Evolutionary conservation across 2,888 invertebrate genomes (phyloP).

Genomic region (Cheilosia pagana): DNA sequence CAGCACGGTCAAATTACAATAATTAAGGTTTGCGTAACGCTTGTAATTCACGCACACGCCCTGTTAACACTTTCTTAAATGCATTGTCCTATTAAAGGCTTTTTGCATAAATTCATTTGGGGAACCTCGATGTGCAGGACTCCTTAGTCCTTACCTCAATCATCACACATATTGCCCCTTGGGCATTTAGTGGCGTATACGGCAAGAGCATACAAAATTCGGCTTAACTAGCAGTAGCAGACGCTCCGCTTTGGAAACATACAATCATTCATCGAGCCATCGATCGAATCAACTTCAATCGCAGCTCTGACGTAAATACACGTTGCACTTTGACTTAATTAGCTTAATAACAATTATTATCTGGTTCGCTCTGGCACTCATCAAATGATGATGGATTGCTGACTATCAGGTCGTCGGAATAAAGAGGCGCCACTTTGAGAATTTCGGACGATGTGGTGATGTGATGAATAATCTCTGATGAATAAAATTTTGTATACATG

Average conservation of each 20-base stretch:
- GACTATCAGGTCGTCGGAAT: conserved; percentile 64
- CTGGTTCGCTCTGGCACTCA: conserved; percentile 76
- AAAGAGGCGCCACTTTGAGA: conserved; percentile 66
- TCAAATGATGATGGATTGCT: conserved; percentile 75
- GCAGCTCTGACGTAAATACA: conserved; percentile 80
- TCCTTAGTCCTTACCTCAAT: conserved; percentile 65
- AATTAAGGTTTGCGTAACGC: conserved; percentile 82
- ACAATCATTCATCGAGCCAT: conserved; percentile 67
- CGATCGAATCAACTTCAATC: conserved; percentile 74
- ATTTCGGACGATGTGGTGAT: conserved; percentile 46
- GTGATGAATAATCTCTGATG: conserved; percentile 37
- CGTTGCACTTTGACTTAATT: conserved; percentile 80
- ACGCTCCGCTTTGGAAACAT: conserved; percentile 39
- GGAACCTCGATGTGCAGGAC: conserved; percentile 53
- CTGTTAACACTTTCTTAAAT: conserved; percentile 73
- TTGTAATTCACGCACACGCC: conserved; percentile 79
- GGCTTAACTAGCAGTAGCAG: conserved; percentile 70
- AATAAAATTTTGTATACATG: background rate
- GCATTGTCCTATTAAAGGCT: conserved; percentile 69
- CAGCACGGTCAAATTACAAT: conserved; percentile 80
- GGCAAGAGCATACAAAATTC: conserved; percentile 68
- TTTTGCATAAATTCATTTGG: conserved; percentile 71
- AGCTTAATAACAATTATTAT: conserved; percentile 82
- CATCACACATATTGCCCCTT: conserved; percentile 74
- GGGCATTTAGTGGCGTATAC: conserved; percentile 62